Evolutionary conservation across 2,113 vertebrate genomes (phyloP), one percentile per base, ranked within the genome.

Genomic region (Laticauda laticaudata): DNA sequence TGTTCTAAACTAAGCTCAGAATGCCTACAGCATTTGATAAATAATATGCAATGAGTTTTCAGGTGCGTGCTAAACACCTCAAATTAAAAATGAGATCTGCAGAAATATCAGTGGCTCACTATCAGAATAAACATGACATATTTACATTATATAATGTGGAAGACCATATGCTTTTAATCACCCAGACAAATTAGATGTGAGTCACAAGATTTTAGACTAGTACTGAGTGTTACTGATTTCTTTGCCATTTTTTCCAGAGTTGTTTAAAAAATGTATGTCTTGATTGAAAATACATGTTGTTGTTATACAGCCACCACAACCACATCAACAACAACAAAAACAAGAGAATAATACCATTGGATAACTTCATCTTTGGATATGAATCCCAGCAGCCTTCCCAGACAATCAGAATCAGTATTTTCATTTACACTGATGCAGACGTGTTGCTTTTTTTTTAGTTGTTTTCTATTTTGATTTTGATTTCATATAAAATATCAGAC

Each of bases 361-460:
- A 85, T 93, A 69, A 88, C 86, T 94, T 93, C 93, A 43, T 54
- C 90, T 87, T 95, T 89, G 93, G 20, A 93, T 94, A 86, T 39
- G 9, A 26, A 81, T 87, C 48, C 0, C 0, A 92, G 61, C 93
- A 93, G 39, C 57, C 93, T 94, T 93, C 6, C 86, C 45, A 64
- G 64, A 34, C 87, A 86, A 93, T 93, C 94, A 53, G 75, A 90
- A 85, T 24, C 45, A 91, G 69, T 92, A 55, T 92, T 51, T 97
- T 95, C 95, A 90, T 95, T 96, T 96, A 95, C 97, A 95, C 94
- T 95, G 93, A 94, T 95, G 92, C 57, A 94, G 61, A 55, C 3
- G 3, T 61, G 57, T 24, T 61, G 2, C 23, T 61, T 3, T 69
- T 14, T 14, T 14, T 69, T 87, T 69, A 92, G 94, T 59, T 92